A percentile compares a stretch with the other conserved stretches of the same genome.
Evolutionary conservation across 2,113 vertebrate species (phyloP).

Genomic region (Mastomys coucha): DNA sequence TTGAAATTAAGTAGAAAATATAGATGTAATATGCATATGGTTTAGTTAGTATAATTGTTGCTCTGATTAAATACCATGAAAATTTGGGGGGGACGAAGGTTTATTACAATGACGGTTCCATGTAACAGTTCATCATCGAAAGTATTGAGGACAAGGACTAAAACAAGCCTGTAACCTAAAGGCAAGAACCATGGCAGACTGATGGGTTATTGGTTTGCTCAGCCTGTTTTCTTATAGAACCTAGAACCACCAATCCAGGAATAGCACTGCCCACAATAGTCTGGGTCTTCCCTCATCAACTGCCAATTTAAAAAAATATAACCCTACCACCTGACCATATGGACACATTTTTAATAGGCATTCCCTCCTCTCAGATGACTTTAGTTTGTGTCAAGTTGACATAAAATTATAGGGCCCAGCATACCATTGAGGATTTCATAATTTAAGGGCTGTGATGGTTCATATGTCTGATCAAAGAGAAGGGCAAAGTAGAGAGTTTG

Average conservation of each 20-base stretch:
- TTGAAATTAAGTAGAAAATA: neutral
- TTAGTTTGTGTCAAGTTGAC: neutral
- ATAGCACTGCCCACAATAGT: neutral
- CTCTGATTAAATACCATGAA: neutral
- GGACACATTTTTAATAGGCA: neutral
- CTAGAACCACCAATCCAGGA: no score
- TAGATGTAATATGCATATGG: neutral
- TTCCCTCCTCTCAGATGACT: neutral
- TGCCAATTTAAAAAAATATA: neutral
- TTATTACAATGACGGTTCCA: neutral
- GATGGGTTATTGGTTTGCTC: neutral
- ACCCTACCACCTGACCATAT: neutral
- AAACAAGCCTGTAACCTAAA: neutral
- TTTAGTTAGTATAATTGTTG: neutral
- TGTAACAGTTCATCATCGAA: neutral
- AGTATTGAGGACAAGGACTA: neutral
- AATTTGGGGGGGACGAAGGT: rapidly evolving
- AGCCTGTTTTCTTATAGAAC: neutral
- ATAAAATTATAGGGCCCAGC: neutral
- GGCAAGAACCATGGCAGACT: neutral
- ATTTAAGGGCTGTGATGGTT: neutral
- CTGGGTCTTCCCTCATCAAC: neutral
- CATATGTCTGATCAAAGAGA: neutral
- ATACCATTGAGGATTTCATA: neutral
- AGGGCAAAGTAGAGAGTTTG: neutral